A percentile compares a stretch with the other conserved stretches of the same genome.
Evolutionary conservation across 2,888 invertebrate species (phyloP).

Genomic region (Apocheima hispidaria): DNA sequence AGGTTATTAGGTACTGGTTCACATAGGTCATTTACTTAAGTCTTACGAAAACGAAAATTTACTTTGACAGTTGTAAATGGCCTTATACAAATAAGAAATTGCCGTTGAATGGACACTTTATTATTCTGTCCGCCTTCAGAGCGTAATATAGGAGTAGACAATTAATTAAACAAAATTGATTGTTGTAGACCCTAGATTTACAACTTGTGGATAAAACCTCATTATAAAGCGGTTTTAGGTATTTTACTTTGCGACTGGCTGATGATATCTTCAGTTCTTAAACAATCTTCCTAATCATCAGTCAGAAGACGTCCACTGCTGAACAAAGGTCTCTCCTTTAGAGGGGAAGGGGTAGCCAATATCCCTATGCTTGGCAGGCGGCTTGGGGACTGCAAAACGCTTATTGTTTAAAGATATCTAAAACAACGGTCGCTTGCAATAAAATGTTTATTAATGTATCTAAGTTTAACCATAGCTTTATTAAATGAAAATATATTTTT

Average conservation of each 20-base stretch:
- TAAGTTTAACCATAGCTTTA: not conserved
- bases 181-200: slow-evolving; percentile 11
- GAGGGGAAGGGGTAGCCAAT: too few relatives aligned
- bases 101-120: slow-evolving; percentile 19
- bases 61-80: slow-evolving; percentile 42
- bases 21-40: slow-evolving; percentile 31
- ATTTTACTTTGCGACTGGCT: not conserved
- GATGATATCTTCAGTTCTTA: not conserved
- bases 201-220: not conserved
- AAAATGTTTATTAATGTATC: too few relatives aligned
- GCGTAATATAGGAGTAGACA: slow-evolving; percentile 29
- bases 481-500: not conserved
- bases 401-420: too few relatives aligned
- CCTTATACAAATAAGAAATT: slow-evolving; percentile 34
- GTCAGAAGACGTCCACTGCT: too few relatives aligned
- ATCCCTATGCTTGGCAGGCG: too few relatives aligned
- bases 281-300: too few relatives aligned
- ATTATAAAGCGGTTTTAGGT: slow-evolving; percentile 8
- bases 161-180: slow-evolving; percentile 24
- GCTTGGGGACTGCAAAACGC: too few relatives aligned
- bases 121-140: slow-evolving; percentile 39
- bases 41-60: slow-evolving; percentile 38
- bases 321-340: too few relatives aligned
- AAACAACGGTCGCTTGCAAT: too few relatives aligned
- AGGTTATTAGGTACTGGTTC: slow-evolving; percentile 42